Evolutionary conservation across 1,140 invertebrate species (phyloP).

Genomic region (Brachystomella parvula): DNA sequence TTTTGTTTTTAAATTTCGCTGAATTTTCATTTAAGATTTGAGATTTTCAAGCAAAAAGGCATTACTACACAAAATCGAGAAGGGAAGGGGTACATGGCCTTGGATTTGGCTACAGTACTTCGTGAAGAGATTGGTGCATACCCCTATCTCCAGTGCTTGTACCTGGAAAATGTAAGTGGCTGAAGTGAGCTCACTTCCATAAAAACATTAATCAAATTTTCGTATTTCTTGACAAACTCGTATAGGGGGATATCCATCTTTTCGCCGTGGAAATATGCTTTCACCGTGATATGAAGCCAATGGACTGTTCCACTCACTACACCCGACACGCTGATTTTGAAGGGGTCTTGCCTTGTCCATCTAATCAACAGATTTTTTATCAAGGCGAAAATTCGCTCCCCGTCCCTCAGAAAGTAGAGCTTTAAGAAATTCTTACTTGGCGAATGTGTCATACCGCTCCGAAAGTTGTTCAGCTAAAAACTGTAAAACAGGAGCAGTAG

Average conservation of each 20-base stretch:
- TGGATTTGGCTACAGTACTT: conserved; percentile 19
- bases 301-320: conserved; percentile 16
- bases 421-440: too few species aligned
- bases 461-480: too few species aligned
- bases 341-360: background rate
- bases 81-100: conserved; percentile 26
- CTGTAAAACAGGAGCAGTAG: too few species aligned
- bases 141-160: conserved; percentile 28
- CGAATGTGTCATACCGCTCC: too few species aligned
- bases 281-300: conserved; percentile 13
- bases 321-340: background rate
- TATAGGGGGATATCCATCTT: conserved; percentile 14
- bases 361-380: too few species aligned
- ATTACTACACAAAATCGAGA: conserved; percentile 19
- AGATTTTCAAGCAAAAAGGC: conserved; percentile 23
- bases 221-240: conserved; percentile 1
- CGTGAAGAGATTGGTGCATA: conserved; percentile 6
- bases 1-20: background rate
- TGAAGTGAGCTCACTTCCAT: background rate
- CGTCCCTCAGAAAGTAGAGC: too few species aligned
- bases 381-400: too few species aligned
- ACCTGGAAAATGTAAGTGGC: conserved; percentile 8
- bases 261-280: conserved; percentile 33
- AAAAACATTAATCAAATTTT: background rate
- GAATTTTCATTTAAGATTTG: conserved; percentile 24